Conservation (phyloP, 2,113 vertebrate genomes). For the Psilopsiagon aymara region DNA sequence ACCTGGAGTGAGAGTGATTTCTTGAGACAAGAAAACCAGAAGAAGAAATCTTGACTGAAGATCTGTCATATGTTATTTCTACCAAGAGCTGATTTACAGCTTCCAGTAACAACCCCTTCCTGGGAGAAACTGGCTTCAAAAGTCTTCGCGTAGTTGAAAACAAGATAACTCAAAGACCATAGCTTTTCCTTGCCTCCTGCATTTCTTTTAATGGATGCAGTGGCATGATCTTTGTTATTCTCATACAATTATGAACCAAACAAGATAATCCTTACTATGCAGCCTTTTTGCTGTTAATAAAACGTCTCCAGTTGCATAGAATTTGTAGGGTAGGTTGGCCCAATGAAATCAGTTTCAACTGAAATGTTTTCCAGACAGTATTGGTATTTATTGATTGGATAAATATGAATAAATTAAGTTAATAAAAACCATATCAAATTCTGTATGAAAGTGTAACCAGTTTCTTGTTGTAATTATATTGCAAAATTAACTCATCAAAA, state of each 20-base stretch:
- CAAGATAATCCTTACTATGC: not conserved
- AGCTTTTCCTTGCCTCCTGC: not conserved
- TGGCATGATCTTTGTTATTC: not conserved
- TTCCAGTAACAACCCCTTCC: not conserved
- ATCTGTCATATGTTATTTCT: not conserved
- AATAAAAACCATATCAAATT: not conserved
- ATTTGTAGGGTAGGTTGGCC: not conserved
- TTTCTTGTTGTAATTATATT: not conserved
- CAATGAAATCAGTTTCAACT: not conserved
- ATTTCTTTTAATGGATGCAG: not conserved
- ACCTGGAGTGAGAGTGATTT: not conserved
- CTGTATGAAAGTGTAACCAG: not conserved
- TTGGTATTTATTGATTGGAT: not conserved
- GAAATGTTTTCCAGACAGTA: not conserved
- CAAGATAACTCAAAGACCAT: not conserved
- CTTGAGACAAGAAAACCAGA: not conserved
- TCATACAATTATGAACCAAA: not conserved
- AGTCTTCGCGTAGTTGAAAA: not conserved
- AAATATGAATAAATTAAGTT: not conserved
- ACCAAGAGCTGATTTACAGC: not conserved
- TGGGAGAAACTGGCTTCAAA: not conserved
- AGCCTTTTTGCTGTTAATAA: not conserved
- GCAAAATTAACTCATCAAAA: constrained; percentile 11
- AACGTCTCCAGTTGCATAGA: not conserved
- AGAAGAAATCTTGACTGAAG: not conserved